Base-by-base conservation (phyloP, 2,113 vertebrate genomes). In the Gobio gobio region DNA sequence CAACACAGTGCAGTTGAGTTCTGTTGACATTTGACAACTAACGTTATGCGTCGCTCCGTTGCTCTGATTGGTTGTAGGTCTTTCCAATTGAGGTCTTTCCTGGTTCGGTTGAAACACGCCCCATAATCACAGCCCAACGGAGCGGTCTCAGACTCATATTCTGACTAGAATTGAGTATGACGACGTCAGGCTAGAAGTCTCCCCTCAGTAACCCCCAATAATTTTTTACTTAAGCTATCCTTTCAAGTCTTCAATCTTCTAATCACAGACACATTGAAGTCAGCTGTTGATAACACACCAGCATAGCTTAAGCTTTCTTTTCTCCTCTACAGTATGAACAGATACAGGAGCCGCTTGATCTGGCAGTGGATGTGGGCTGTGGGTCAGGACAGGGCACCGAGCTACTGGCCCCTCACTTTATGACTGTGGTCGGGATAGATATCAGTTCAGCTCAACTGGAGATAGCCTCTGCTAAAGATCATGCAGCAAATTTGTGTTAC, bases 331-430 rank as follows among this genome's bases (percentile, higher is more conserved):
- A n/a, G n/a, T n/a, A 18, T 77, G 29, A 45, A 18, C 20, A 95
- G 95, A 83, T 86, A 12, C 24, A 16, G 1, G 82, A 64, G 9
- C 88, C 89, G 1, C 88, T 88, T 0, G 84, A 87, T 5, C 90
- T 97, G 33, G 95, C 93, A 0, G 92, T 95, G 86, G 96, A 96
- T 1, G 94, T 96, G 0, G 96, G 96, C 59, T 96, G 96, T 0
- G 96, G 96, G 2, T 93, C 95, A 0, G 96, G 96, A 1, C 95
- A 96, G 85, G 93, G 94, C 26, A 96, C 94, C 0, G 59, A 20
- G 5, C 88, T 93, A 2, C 79, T 97, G 16, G 93, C 93, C 0
- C 90, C 93, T 10, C 88, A 91, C 84, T 96, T 96, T 83, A 64
- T 86, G 77, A 90, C 91, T 63, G 95, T 96, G 64, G 86, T 94